Evolutionary conservation across 2,888 invertebrate genomes (phyloP), one percentile per base, ranked within the genome.

Genomic region (Chalcosyrphus nemorum): DNA sequence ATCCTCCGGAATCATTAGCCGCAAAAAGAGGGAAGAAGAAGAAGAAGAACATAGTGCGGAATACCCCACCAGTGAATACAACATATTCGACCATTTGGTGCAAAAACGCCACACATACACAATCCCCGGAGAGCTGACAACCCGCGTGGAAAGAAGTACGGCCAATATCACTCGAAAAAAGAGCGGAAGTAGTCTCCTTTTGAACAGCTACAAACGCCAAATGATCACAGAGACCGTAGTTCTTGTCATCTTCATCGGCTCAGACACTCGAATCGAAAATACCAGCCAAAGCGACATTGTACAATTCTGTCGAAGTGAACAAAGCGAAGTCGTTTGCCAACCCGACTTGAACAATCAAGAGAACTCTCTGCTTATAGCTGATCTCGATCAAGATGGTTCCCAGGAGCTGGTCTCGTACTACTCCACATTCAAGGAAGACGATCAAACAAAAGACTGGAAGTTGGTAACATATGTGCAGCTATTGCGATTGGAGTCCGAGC

Each of bases 331-430:
- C 1, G 89, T 92, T 7, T 96, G 96, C 88, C 96, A 96, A 88
- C 96, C 96, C 0, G 95, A 95, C 90, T 91, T 96, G 35, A 93
- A 93, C 80, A 94, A 94, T 87, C 96, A 96, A 88, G 94, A 94
- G 86, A 93, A 94, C 86, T 96, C 95, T 19, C 92, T 95, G 87
- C 92, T 95, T 72, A 94, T 97, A 59, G 94, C 94, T 0, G 96
- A 96, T 90, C 91, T 96, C 38, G 95, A 96, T 89, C 93, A 94
- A 81, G 96, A 96, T 90, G 94, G 94, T 21, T 94, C 95, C 0
- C 95, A 95, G 89, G 96, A 97, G 90, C 90, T 97, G 59, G 95
- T 97, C 61, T 96, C 95, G 47, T 96, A 95, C 89, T 94, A 94
- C 87, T 95, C 95, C 84, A 94, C 94, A 6, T 95, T 94, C 90